Base-by-base conservation (phyloP, 2,888 invertebrate genomes). In the Dicycla oo region DNA sequence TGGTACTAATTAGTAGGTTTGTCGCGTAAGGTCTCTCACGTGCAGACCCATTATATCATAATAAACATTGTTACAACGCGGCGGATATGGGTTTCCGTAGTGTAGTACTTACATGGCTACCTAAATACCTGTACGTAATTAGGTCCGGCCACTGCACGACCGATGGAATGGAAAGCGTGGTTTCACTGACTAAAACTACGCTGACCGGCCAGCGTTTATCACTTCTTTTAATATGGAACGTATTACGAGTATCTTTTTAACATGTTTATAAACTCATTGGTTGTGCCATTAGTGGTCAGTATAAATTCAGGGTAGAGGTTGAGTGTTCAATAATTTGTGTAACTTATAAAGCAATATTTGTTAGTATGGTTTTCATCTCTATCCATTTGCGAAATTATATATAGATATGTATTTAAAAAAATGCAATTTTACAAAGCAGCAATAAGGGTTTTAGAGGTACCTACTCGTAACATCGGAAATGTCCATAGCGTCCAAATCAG, bases 111-210 rank as follows among this genome's bases (percentile, higher is more conserved):
- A 70, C 73, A 69, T 69, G 66, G 81, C 69, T 78, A 81, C 84
- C 83, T 85, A 84, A 85, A 83, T 85, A 86, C 83, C 75, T 79
- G 80, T 74, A 75, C 78, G 71, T 81, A 84, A 84, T 86, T 80
- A 81, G 82, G 86, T 69, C 70, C 78, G 79, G 72, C 69, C 73
- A 76, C 64, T 56, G 49, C 71, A 58, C 67, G 57, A 26, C 45
- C 67, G 43, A 67, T 75, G 63, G 71, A 80, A 75, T 80, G 73
- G 82, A 82, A 80, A 84, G 74, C 71, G 67, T 51, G 51, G 70
- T 84, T 73, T 68, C 73, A 73, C 58, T 70, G 20, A 58, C 60
- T 57, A 73, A 77, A 77, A 69, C 63, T 30, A 67, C 34, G 49
- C 43, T 30, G 43, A 40, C 34, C 45, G 57, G 40, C 56, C 45